A percentile compares a stretch with the other conserved stretches of the same genome.
Evolutionary conservation across 2,888 invertebrate species (phyloP).

Genomic region (Lamproptera curius): DNA sequence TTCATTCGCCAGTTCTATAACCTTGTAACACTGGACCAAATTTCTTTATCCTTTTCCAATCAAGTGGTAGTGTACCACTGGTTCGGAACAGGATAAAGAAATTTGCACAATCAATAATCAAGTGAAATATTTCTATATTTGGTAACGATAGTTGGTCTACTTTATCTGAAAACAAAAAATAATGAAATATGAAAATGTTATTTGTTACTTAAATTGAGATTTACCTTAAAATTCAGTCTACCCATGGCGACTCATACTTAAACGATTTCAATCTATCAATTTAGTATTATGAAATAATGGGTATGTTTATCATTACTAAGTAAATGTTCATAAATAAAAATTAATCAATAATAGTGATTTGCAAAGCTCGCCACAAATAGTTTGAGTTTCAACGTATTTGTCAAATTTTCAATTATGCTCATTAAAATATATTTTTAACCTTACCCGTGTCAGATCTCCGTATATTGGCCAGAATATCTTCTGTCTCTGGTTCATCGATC

Average conservation of each 20-base stretch:
- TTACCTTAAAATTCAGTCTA: too few relatives aligned
- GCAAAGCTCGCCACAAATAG: not conserved
- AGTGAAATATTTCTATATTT: too few relatives aligned
- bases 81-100: too few relatives aligned
- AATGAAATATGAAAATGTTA: too few relatives aligned
- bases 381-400: not conserved
- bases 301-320: not conserved
- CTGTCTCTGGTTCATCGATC: conserved; percentile 58
- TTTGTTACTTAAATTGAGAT: too few relatives aligned
- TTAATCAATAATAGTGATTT: not conserved
- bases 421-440: conserved; percentile 20
- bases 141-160: too few relatives aligned
- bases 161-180: too few relatives aligned
- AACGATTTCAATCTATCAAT: not conserved
- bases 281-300: not conserved
- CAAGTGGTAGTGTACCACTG: too few relatives aligned
- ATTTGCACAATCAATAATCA: too few relatives aligned
- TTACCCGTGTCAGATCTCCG: conserved; percentile 49
- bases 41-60: not conserved
- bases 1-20: not conserved
- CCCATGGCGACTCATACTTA: not conserved
- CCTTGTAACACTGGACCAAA: not conserved
- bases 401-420: not conserved
- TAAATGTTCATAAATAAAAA: too few relatives aligned
- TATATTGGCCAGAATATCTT: conserved; percentile 52